These are phyloP conservation scores for Odobenus rosmarus DNA, from an alignment of 2,113 vertebrate genomes.

Conservation along the genomic window DNA sequence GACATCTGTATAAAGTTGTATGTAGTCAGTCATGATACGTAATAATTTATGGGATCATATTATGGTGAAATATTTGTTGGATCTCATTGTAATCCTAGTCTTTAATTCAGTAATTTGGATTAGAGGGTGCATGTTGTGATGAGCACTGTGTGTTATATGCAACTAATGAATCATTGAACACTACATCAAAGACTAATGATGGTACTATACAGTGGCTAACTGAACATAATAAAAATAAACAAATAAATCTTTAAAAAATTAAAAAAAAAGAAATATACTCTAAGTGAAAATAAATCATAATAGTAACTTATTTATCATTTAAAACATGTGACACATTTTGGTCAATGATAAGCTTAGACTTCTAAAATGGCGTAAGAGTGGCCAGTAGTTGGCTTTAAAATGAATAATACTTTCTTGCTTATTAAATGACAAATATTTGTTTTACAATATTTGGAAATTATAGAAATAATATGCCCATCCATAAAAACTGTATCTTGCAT, in stretches of 20 bases:
- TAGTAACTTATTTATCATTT: neutral
- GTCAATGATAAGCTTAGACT: neutral
- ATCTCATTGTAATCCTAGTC: neutral
- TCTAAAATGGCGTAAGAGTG: neutral
- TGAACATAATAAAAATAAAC: neutral
- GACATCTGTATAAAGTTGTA: neutral
- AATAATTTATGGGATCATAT: neutral
- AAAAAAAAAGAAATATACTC: neutral
- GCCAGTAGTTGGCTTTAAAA: neutral
- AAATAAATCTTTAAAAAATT: neutral
- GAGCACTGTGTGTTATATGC: neutral
- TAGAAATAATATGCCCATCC: neutral
- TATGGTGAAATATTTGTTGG: neutral
- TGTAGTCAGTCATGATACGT: neutral
- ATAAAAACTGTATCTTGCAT: neutral
- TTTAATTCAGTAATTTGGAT: slow-evolving; percentile 27
- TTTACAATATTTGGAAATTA: neutral
- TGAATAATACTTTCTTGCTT: neutral
- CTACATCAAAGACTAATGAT: neutral
- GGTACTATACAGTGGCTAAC: neutral
- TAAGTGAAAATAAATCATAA: neutral
- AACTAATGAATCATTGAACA: neutral
- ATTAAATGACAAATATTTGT: neutral
- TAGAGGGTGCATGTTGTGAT: neutral
- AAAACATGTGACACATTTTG: neutral